Percentiles rank a stretch among this genome's conserved stretches.
Evolutionary conservation across 2,113 vertebrate species (phyloP).

Genomic region (Phalacrocorax carbo): DNA sequence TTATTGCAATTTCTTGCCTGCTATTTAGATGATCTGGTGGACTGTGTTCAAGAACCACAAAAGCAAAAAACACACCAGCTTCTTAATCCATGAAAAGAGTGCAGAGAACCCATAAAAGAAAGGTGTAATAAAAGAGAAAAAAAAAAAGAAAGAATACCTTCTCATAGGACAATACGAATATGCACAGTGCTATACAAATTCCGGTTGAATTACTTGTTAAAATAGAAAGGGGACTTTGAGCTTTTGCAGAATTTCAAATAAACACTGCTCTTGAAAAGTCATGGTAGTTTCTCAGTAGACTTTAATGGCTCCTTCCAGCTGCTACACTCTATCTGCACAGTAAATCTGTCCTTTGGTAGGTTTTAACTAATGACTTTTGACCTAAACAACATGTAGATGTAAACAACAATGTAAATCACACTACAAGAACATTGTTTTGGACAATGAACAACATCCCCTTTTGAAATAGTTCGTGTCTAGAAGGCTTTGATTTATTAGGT

Average conservation of each 20-base stretch:
- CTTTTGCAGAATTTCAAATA: constrained; percentile 18
- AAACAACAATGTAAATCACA: background rate
- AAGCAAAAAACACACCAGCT: background rate
- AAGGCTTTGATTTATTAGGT: background rate
- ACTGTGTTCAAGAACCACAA: background rate
- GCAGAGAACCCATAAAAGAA: background rate
- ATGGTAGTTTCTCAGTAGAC: constrained; percentile 24
- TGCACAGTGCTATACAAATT: background rate
- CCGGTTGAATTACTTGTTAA: background rate
- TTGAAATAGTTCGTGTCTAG: background rate
- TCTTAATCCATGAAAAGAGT: background rate
- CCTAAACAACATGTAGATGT: background rate
- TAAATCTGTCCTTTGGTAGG: background rate
- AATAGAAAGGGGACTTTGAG: background rate
- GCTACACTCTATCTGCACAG: background rate
- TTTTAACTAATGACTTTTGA: constrained; percentile 29
- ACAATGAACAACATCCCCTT: background rate
- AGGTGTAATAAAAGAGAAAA: background rate
- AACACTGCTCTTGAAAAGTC: constrained; percentile 33
- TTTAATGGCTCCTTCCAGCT: constrained; percentile 32
- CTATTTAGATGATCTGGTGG: background rate
- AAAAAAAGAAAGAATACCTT: background rate
- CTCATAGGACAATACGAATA: background rate
- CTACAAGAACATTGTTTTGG: background rate
- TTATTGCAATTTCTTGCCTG: background rate